A percentile compares a stretch with the other conserved stretches of the same genome.
These are phyloP conservation scores for Labeo catla DNA, from an alignment of 2,113 vertebrate species.

Conservation along the genomic window DNA sequence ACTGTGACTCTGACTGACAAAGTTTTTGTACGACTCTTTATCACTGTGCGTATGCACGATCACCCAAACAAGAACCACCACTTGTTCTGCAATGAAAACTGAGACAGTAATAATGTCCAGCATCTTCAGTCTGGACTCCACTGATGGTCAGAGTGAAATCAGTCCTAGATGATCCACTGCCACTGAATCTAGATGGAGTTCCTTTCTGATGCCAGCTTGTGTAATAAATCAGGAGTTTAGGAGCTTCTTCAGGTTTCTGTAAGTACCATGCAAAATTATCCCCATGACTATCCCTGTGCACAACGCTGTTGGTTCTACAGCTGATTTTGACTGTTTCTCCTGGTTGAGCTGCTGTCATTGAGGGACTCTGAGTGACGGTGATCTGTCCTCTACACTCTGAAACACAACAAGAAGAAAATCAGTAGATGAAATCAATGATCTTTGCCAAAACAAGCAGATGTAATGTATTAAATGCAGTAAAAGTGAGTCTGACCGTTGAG, in stretches of 20 bases:
- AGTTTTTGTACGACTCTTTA: not conserved
- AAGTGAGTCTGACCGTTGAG: too few species aligned
- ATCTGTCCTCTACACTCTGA: too few species aligned
- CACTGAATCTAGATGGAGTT: slow-evolving; percentile 4
- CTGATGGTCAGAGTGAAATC: slow-evolving; percentile 1
- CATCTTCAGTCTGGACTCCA: slow-evolving; percentile 14
- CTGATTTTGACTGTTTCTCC: not conserved
- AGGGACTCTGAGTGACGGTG: too few species aligned
- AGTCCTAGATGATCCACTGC: not conserved
- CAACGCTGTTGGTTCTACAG: not conserved
- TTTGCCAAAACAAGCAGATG: too few species aligned
- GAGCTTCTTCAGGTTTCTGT: slow-evolving; percentile 5
- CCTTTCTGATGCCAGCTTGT: fast-evolving
- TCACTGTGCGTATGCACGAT: not conserved
- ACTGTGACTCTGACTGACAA: slow-evolving; percentile 3
- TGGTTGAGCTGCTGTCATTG: too few species aligned
- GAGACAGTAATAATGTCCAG: not conserved
- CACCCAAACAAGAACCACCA: too few species aligned
- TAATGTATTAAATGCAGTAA: too few species aligned
- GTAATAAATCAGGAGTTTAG: not conserved
- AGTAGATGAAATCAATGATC: too few species aligned
- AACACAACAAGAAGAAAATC: too few species aligned
- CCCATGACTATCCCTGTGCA: not conserved
- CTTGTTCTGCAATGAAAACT: too few species aligned
- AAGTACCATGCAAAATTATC: not conserved